A percentile compares a stretch with the other conserved stretches of the same genome.
These are phyloP conservation scores for Smutsia gigantea DNA, from an alignment of 2,797 vertebrate species.

Conservation along the genomic window DNA sequence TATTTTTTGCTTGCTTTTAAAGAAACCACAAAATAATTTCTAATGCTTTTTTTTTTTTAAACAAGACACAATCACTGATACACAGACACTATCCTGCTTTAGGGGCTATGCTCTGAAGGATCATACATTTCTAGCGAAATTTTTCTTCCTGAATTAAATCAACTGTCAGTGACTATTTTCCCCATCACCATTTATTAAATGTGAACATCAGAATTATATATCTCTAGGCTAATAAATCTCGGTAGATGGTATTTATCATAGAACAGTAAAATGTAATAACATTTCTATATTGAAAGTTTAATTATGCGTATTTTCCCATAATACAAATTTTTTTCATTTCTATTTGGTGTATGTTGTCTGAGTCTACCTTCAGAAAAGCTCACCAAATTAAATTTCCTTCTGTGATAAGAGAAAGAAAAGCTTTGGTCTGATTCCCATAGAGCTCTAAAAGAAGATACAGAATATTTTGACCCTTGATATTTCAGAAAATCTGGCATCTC, in stretches of 20 bases:
- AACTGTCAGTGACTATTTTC: background rate
- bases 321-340: conserved; percentile 5
- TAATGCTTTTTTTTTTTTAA: background rate
- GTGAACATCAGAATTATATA: conserved; percentile 9
- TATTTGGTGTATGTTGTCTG: background rate
- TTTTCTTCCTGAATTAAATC: conserved; percentile 35
- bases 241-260: background rate
- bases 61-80: conserved; percentile 5
- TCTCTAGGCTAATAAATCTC: background rate
- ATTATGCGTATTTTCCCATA: background rate
- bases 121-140: conserved; percentile 1
- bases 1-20: background rate
- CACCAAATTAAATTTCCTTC: conserved; percentile 36
- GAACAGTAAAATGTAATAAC: background rate
- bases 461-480: background rate
- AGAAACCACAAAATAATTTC: background rate
- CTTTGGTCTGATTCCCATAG: background rate
- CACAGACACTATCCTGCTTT: background rate
- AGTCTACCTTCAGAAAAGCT: conserved; percentile 12
- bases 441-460: conserved; percentile 8
- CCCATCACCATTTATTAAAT: conserved; percentile 14
- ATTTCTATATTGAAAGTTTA: background rate
- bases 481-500: background rate
- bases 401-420: conserved; percentile 32
- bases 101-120: conserved; percentile 11